Evolutionary conservation across 2,113 vertebrate species (phyloP), one percentile per base, ranked within the genome.

Genomic region (Ardeotis arabs): DNA sequence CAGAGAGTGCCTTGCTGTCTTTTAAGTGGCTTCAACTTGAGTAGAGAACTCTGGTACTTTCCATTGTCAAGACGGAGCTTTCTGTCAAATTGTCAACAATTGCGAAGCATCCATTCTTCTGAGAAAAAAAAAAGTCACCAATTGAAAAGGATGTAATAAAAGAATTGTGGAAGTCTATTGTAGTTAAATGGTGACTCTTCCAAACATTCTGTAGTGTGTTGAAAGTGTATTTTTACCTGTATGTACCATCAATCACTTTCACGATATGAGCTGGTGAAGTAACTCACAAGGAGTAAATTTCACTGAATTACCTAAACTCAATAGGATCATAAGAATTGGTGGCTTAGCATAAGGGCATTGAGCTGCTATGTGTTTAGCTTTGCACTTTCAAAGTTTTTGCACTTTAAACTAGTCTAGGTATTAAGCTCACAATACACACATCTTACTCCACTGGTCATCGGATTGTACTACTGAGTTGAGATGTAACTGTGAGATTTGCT

Each of bases 401-500:
- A 16, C 21, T 84, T 78, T 78, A 53, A 84, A 72, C 7, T 14
- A 69, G 55, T n/a, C 60, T 27, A 70, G 25, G 49, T 47, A 87
- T 69, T 73, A 95, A 85, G 21, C 37, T 92, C 68, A 79, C 39
- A 80, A 52, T 31, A 94, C 53, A 84, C 23, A 47, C 10, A 44
- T 49, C 50, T 78, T 91, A 29, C 75, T 84, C 67, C 49, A 49
- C 25, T 64, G 80, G 64, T 86, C 70, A 75, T 91, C 90, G 79
- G 39, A 72, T 56, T 70, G 59, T 47, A 84, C 27, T 56, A 39
- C 22, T 63, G 67, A 93, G 66, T 78, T 95, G 62, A 91, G 84
- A 92, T 20, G 29, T 12, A 75, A 68, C n/a, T n/a, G 31, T 77
- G 56, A 95, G 86, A 95, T 95, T 85, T 75, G 29, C 72, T 91